phyloP scores from a whole-genome alignment of 2,113 vertebrate species.

The Eubucco bourcierii region DNA sequence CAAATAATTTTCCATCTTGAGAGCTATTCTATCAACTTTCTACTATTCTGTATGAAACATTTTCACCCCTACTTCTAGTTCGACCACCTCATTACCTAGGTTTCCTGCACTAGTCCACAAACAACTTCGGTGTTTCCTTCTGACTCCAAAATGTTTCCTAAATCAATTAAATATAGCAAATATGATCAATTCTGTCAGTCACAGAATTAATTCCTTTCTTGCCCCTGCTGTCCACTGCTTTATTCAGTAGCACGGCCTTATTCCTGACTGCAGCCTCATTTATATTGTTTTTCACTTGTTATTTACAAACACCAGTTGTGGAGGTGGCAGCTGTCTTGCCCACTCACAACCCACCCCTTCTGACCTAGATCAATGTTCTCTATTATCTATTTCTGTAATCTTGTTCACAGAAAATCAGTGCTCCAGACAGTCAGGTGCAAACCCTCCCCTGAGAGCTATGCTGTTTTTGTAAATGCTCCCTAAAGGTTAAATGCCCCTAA shows the following conservation, averaged over 20 bases:
- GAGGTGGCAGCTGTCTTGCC: background rate
- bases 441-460: background rate
- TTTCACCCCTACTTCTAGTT: background rate
- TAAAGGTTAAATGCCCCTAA: background rate
- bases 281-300: background rate
- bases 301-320: background rate
- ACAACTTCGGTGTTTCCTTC: background rate
- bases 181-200: background rate
- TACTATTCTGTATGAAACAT: background rate
- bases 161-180: background rate
- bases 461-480: background rate
- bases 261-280: background rate
- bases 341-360: background rate
- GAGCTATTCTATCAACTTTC: background rate
- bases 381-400: background rate
- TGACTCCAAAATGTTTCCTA: background rate
- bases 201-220: background rate
- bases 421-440: background rate
- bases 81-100: background rate
- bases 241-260: background rate
- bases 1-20: background rate
- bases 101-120: background rate
- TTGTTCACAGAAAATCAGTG: background rate
- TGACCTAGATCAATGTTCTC: background rate
- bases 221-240: fast-evolving